These are phyloP conservation scores for Petromus typicus DNA, from an alignment of 2,113 vertebrate genomes.

Conservation along the genomic window DNA sequence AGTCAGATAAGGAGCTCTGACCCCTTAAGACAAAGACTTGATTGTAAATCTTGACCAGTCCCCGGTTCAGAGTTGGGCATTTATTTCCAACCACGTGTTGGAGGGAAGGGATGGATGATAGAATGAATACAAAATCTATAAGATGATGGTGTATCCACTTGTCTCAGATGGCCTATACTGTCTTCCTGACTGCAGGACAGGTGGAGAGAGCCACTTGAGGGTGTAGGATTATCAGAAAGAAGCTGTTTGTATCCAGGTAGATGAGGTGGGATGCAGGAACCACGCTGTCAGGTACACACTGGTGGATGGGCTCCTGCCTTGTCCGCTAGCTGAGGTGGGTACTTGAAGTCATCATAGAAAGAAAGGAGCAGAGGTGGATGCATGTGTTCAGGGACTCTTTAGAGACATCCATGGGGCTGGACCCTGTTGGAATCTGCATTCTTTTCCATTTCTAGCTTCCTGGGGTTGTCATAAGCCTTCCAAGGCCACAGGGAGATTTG, in stretches of 20 bases:
- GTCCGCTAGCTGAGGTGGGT: too few species aligned
- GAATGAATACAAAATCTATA: neutral
- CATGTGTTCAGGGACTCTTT: neutral
- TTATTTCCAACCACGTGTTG: neutral
- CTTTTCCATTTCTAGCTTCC: neutral
- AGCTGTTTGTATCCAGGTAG: neutral
- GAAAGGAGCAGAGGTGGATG: neutral
- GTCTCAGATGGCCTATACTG: accelerated
- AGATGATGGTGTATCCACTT: neutral
- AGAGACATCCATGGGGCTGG: too few species aligned
- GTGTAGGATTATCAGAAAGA: too few species aligned
- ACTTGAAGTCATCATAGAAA: neutral
- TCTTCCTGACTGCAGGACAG: neutral
- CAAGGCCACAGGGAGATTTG: neutral
- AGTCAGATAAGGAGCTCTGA: neutral
- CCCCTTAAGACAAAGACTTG: neutral
- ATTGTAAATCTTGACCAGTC: neutral
- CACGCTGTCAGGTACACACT: neutral
- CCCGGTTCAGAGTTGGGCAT: neutral
- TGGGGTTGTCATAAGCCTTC: neutral
- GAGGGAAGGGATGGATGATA: neutral
- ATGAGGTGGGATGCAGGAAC: neutral
- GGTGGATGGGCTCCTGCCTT: too few species aligned
- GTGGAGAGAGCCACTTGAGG: neutral
- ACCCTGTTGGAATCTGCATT: neutral